A percentile compares a stretch with the other conserved stretches of the same genome.
phyloP scores from a whole-genome alignment of 2,113 vertebrate genomes.

The Rhinolophus ferrumequinum region DNA sequence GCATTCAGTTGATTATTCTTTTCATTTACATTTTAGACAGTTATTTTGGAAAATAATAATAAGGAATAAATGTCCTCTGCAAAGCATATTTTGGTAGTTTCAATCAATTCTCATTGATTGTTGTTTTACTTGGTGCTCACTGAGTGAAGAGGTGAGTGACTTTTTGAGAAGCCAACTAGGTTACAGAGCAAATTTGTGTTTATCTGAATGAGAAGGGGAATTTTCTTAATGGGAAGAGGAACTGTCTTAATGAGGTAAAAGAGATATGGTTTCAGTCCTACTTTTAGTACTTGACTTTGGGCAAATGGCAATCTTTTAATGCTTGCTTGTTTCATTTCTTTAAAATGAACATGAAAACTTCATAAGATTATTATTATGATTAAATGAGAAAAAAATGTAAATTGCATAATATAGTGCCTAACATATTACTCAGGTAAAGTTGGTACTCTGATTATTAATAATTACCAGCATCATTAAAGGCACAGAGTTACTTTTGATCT shows the following conservation, averaged over 20 bases:
- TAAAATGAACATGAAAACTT: constrained; percentile 1
- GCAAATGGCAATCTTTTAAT: background rate
- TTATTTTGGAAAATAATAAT: constrained; percentile 17
- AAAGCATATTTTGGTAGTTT: background rate
- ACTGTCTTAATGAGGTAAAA: background rate
- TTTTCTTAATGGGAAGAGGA: background rate
- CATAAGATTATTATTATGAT: background rate
- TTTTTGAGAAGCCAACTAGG: background rate
- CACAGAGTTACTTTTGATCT: background rate
- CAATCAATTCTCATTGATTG: background rate
- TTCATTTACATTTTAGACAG: background rate
- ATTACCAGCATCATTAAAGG: background rate
- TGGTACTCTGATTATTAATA: background rate
- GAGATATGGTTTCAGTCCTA: background rate
- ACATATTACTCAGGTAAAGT: background rate
- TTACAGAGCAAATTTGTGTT: background rate
- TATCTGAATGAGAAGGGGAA: background rate
- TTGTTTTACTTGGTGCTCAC: background rate
- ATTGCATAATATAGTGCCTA: background rate
- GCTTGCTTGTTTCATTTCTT: background rate
- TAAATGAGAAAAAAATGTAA: background rate
- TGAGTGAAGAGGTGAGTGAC: background rate
- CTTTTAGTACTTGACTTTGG: background rate
- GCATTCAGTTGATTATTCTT: background rate
- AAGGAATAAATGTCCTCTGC: background rate